Conservation (phyloP, 2,113 vertebrate species). For the Barbus barbus region DNA sequence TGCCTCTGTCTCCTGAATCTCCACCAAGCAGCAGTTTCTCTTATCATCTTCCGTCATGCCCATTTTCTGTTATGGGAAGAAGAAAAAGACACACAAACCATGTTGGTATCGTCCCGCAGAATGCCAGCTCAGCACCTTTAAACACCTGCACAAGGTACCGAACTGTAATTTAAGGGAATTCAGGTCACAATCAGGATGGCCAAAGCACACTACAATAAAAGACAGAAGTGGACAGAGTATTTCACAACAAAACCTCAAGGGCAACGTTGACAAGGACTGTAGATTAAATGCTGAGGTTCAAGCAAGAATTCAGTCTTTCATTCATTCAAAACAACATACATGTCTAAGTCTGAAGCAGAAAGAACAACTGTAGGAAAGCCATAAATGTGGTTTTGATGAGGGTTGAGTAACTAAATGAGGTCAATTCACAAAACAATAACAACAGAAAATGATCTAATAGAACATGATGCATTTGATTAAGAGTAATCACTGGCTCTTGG, state of each 20-base stretch:
- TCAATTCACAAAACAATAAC: conserved; percentile 19
- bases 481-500: conserved; percentile 17
- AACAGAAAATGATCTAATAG: conserved; percentile 33
- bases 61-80: conserved; percentile 83
- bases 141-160: neutral
- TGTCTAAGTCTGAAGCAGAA: neutral
- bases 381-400: conserved; percentile 17
- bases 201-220: conserved; percentile 11
- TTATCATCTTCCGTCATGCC: conserved; percentile 98
- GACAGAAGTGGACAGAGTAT: conserved; percentile 19
- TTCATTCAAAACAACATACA: conserved; percentile 12
- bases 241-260: conserved; percentile 33
- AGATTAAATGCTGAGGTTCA: conserved; percentile 5
- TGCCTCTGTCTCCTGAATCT: conserved; percentile 95
- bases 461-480: conserved; percentile 33
- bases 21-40: conserved; percentile 91
- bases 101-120: conserved; percentile 23
- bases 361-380: neutral
- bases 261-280: conserved; percentile 17
- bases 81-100: conserved; percentile 44
- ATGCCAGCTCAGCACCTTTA: neutral
- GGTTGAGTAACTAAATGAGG: conserved; percentile 11
- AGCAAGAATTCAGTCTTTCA: neutral
- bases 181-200: conserved; percentile 31
- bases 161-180: conserved; percentile 18